Conservation (phyloP, 2,888 invertebrate species). For the Listrodromus nycthemerus region DNA sequence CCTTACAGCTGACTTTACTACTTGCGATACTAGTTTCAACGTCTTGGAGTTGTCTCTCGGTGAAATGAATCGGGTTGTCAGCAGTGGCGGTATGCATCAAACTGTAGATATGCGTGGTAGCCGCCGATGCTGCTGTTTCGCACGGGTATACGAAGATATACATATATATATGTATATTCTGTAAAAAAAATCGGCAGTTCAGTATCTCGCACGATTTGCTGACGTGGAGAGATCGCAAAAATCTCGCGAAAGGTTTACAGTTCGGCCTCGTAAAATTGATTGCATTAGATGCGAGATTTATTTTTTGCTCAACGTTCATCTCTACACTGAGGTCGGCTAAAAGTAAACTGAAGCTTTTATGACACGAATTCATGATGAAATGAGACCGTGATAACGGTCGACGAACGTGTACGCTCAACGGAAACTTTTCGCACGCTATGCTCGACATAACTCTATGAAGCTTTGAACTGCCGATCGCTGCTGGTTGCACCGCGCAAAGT, state of each 20-base stretch:
- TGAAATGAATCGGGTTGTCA: conserved; percentile 54
- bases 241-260: neutral
- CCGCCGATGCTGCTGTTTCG: neutral
- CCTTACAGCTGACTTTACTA: conserved; percentile 59
- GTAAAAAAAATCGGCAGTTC: conserved; percentile 2
- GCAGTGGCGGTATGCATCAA: conserved; percentile 20
- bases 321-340: neutral
- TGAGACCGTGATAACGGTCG: neutral
- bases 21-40: conserved; percentile 58
- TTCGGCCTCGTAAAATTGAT: neutral
- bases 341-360: neutral
- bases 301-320: neutral
- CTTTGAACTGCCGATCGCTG: conserved; percentile 2
- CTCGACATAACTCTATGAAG: conserved; percentile 14
- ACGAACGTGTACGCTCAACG: neutral
- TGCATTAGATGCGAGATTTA: neutral
- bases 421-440: conserved; percentile 23
- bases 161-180: neutral
- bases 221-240: neutral
- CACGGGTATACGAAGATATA: conserved; percentile 11
- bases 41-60: conserved; percentile 55
- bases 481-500: conserved; percentile 58
- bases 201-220: neutral
- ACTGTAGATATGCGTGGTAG: neutral
- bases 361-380: neutral